Evolutionary conservation across 2,113 vertebrate species (phyloP), one percentile per base, ranked within the genome.

Genomic region (Sinocyclocheilus maitianheensis): DNA sequence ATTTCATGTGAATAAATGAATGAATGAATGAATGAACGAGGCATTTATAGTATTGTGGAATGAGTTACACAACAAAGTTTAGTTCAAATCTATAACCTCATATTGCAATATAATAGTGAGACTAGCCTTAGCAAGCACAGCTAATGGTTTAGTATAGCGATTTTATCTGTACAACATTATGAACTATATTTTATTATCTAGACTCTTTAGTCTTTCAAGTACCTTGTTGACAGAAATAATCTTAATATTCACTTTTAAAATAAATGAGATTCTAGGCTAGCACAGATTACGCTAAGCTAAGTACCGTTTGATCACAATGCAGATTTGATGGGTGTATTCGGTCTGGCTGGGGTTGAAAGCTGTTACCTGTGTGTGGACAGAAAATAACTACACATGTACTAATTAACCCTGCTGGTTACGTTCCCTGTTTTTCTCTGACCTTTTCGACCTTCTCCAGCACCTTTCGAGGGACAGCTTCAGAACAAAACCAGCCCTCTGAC

Each of bases 401-500:
- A 43, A 74, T 83, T 74, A 83, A 72, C 40, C 30, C 67, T 34
- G 13, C 67, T 37, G 20, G 30, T 43, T 22, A 74, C 30, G 3
- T 40, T 60, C 34, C 81, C 20, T 83, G 69, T 74, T 83, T 9
- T 40, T 58, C 18, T 58, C 20, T 1, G 26, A 83, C 67, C 81
- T 83, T 46, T 71, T 53, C 16, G 0, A 34, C 80, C 53, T 60
- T 2, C 53, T 37, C 18, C 77, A 24, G 53, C 6, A 24, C 2
- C 20, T 72, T 40, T 74, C 5, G 6, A 40, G 51, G 11, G 26
- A 72, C 34, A 60, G 51, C 51, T 84, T 24, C 34, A 74, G 46
- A 18, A 82, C 24, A 53, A 40, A 86, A 76, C 24, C 18, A 26
- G 46, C 40, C 60, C 80, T 67, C n/a, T 86, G 85, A 86, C 80